These are phyloP conservation scores for Drosophila helvetica DNA, from an alignment of 2,888 invertebrate species.

Conservation along the genomic window DNA sequence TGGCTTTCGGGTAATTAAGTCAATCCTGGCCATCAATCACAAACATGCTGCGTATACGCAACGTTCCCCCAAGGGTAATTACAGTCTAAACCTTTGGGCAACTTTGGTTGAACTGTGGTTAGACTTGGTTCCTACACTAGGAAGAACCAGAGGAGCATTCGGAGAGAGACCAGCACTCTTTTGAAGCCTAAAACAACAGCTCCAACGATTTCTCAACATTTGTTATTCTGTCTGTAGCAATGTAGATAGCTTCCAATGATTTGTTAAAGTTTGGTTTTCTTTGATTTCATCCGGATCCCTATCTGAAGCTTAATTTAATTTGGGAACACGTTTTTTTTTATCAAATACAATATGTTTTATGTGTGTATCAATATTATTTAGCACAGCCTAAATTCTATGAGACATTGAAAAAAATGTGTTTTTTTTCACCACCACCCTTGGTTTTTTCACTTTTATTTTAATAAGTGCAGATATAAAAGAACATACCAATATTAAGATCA, in stretches of 20 bases:
- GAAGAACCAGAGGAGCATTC: background rate
- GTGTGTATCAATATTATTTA: too few relatives aligned
- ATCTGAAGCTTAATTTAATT: slow-evolving; percentile 11
- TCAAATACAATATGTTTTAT: too few relatives aligned
- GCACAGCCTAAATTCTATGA: too few relatives aligned
- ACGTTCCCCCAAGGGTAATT: slow-evolving; percentile 20
- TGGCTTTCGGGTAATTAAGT: slow-evolving; percentile 53
- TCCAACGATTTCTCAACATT: slow-evolving; percentile 23
- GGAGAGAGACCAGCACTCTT: background rate
- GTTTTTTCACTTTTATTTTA: too few relatives aligned
- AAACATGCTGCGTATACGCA: slow-evolving; percentile 39
- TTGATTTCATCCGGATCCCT: slow-evolving; percentile 23
- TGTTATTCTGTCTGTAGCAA: background rate
- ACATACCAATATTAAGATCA: too few relatives aligned
- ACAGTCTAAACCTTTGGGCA: slow-evolving; percentile 8
- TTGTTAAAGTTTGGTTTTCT: slow-evolving; percentile 20
- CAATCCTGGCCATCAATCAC: slow-evolving; percentile 63
- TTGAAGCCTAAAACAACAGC: background rate
- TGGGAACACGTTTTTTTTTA: slow-evolving; percentile 14
- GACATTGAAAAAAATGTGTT: too few relatives aligned
- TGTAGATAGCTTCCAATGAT: background rate
- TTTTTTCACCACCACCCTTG: too few relatives aligned
- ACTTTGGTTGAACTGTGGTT: slow-evolving; percentile 6
- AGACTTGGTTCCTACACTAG: background rate
- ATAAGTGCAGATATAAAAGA: too few relatives aligned